Conservation (phyloP, 2,113 vertebrate species). For the Sciurus niger region DNA sequence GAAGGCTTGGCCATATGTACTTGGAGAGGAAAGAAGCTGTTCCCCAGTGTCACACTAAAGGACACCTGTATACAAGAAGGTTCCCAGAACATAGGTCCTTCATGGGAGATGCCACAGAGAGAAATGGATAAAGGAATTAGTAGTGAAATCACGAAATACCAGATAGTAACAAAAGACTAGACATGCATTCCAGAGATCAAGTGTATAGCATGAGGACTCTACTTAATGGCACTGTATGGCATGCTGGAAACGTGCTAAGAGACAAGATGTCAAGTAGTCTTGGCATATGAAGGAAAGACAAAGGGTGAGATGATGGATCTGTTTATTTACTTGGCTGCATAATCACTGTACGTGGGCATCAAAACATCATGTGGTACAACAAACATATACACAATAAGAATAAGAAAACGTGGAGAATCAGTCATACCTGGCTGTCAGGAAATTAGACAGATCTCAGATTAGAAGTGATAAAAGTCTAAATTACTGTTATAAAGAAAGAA, state of each 20-base stretch:
- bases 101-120: too few species aligned
- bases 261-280: neutral
- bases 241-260: too few species aligned
- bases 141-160: neutral
- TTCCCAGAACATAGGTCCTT: too few species aligned
- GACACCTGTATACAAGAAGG: too few species aligned
- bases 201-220: neutral
- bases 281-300: neutral
- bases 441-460: neutral
- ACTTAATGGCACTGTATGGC: too few species aligned
- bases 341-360: neutral
- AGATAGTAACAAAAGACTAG: neutral
- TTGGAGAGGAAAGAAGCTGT: neutral
- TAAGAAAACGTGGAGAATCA: neutral
- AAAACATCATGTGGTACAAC: neutral
- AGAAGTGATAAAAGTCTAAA: neutral
- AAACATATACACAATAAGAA: neutral
- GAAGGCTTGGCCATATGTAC: too few species aligned
- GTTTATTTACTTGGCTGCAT: neutral
- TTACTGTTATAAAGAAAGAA: neutral
- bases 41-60: neutral
- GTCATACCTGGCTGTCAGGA: neutral
- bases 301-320: neutral
- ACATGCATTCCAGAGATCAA: too few species aligned
- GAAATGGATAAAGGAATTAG: neutral